Percentiles rank a stretch among this genome's conserved stretches.
These are phyloP conservation scores for Otis tarda DNA, from an alignment of 2,113 vertebrate species.

Conservation along the genomic window DNA sequence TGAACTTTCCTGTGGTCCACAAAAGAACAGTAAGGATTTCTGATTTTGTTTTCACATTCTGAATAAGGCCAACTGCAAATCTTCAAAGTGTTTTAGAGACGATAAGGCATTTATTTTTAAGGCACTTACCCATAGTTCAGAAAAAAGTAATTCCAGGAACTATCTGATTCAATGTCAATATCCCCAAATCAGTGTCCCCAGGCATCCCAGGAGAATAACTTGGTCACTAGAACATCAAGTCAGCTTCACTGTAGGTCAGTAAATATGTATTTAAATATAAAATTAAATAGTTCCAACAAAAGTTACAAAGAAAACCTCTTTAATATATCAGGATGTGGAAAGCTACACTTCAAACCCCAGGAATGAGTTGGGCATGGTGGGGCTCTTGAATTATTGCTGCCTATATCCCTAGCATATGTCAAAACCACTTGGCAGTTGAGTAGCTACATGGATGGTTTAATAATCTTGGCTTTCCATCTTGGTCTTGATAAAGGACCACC, in stretches of 20 bases:
- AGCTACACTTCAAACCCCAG: background rate
- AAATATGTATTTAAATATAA: background rate
- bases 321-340: background rate
- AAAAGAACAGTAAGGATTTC: background rate
- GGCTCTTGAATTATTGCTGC: background rate
- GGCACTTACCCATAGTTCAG: background rate
- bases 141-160: background rate
- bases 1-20: background rate
- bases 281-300: background rate
- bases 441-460: slow-evolving; percentile 28
- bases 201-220: background rate
- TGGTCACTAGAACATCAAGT: background rate
- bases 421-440: slow-evolving; percentile 10
- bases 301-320: background rate
- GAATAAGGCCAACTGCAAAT: background rate
- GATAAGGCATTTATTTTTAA: background rate
- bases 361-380: background rate
- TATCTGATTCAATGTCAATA: background rate
- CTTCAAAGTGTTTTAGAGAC: background rate
- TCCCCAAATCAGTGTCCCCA: background rate
- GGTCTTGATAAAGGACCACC: slow-evolving; percentile 19
- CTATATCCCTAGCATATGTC: background rate
- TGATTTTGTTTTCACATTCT: background rate
- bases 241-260: background rate
- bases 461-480: slow-evolving; percentile 14